Evolutionary conservation across 2,797 vertebrate genomes (phyloP), one percentile per base, ranked within the genome.

Genomic region (Mastacembelus armatus): DNA sequence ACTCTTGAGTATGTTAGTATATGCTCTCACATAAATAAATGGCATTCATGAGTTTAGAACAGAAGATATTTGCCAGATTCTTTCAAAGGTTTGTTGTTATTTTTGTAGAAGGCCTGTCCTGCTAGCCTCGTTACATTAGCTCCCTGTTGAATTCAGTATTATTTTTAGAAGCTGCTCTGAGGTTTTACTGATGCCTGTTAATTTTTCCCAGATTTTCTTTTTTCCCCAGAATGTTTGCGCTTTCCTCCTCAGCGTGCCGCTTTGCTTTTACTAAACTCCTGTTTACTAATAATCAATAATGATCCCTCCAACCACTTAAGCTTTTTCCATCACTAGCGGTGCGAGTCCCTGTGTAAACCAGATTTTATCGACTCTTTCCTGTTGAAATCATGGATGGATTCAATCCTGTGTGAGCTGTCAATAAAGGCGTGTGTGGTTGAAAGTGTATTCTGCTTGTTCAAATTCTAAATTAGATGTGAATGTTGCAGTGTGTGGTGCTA

Each of bases 261-360:
- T 84, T 86, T 74, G 85, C 89, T 81, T 87, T 79, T 80, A 88
- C 87, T 89, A 88, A 90, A 86, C 62, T 51, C 43, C 61, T 68
- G 11, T 55, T 71, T 74, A 83, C 88, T 90, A 85, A 82, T 82
- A 19, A 81, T 69, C 49, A 78, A 66, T 74, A 72, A 78, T 48
- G 15, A 16, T n/a, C n/a, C n/a, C n/a, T n/a, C n/a, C n/a, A n/a
- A n/a, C n/a, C n/a, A n/a, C n/a, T n/a, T n/a, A n/a, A n/a, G n/a
- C n/a, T n/a, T n/a, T n/a, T n/a, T n/a, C n/a, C n/a, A n/a, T n/a
- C n/a, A n/a, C n/a, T 43, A 66, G 32, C 24, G 4, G 21, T 7
- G 0, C 10, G 22, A 15, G 27, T 50, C 19, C 24, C 39, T 42
- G 14, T 14, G 15, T 9, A 40, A n/a, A 11, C 10, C 36, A 19